Evolutionary conservation across 2,888 invertebrate species (phyloP), one percentile per base, ranked within the genome.

Genomic region (Drosophila emarginata): DNA sequence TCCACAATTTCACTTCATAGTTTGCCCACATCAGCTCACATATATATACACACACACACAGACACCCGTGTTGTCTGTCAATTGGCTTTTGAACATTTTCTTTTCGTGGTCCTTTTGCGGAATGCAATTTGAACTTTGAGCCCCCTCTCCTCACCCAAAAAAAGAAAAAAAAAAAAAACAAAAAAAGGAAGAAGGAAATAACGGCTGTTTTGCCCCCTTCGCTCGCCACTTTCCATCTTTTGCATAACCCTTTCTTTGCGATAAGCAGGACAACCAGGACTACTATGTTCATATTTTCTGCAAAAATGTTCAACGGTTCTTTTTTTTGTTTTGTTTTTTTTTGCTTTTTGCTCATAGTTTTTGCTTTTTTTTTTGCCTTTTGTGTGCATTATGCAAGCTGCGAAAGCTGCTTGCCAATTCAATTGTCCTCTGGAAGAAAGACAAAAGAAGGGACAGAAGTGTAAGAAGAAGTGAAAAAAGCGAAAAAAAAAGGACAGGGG

Each of bases 41-140:
- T 11, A 32, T 18, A 11, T 11, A 3, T 18, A 18, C 3, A 18
- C 9, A 15, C 52, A 12, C 23, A 6, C 2, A 18, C 12, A 9
- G 6, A 1, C 2, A 21, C 12, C n/a, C 4, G 28, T 11, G 7
- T 23, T 63, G 64, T 65, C 67, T 61, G 60, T 74, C 60, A 74
- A 71, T 73, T 68, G 75, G 60, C 70, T 11, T 71, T 71, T 74
- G 75, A 60, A 70, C 72, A 75, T 72, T 72, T 72, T 70, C 75
- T 59, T 75, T 61, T 68, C 67, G 70, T 23, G 58, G 63, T 57
- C 67, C 61, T 78, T 76, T 81, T 64, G 54, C 74, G 72, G 78
- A 87, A 87, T 80, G 87, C 79, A 87, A 87, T 80, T 80, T 87
- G 72, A 84, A 80, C 61, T 80, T 83, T 78, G 52, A 56, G 21